Conservation (phyloP, 2,888 invertebrate species). For the Standfussiana lucernea region DNA sequence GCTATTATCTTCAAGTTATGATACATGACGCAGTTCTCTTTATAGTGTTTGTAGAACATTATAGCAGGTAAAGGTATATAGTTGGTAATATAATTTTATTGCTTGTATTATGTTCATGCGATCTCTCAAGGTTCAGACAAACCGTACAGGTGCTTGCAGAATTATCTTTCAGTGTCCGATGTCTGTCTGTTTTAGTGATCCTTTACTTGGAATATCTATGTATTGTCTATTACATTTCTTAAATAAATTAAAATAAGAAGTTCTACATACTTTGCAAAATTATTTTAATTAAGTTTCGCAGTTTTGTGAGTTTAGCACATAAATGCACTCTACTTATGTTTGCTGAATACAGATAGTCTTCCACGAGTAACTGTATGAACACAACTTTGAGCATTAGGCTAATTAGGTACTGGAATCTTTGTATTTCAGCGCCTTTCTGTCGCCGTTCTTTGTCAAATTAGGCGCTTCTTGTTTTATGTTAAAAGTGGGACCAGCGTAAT, state of each 20-base stretch:
- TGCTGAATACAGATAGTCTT: not conserved
- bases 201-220: not conserved
- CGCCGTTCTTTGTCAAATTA: conserved; percentile 26
- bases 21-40: not conserved
- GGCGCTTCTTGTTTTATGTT: not conserved
- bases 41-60: conserved; percentile 5
- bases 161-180: not conserved
- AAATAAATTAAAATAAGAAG: not conserved
- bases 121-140: not conserved
- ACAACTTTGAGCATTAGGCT: conserved; percentile 20
- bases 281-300: not conserved
- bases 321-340: not conserved
- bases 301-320: not conserved
- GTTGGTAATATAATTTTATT: not conserved
- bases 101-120: not conserved
- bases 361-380: not conserved
- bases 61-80: not conserved
- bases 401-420: conserved; percentile 8
- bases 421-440: conserved; percentile 7
- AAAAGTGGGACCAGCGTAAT: conserved; percentile 5
- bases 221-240: not conserved
- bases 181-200: not conserved
- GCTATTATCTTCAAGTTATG: not conserved
- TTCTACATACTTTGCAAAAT: not conserved
- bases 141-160: not conserved